Conservation (phyloP, 1,140 invertebrate species). For the honey bee (Apis mellifera) region Amel_HAv3.1 CM009945.2:1093001-1093500, state of each 20-base stretch:
- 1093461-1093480: conserved; percentile 1
- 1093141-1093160: background rate
- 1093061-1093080: background rate
- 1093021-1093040: background rate
- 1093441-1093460: conserved; percentile 54
- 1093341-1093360: conserved; percentile 58
- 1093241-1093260: conserved; percentile 18
- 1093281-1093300: conserved; percentile 4
- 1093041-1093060: background rate
- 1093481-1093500: conserved; percentile 26
- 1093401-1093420: conserved; percentile 56
- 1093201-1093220: background rate
- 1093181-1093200: background rate
- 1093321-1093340: conserved; percentile 1
- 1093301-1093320: conserved; percentile 19
- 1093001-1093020: background rate
- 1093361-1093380: conserved; percentile 68
- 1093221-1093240: background rate
- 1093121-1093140: background rate
- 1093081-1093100: background rate
- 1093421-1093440: conserved; percentile 59
- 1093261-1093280: conserved; percentile 13
- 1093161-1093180: background rate
- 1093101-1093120: background rate
- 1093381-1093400: conserved; percentile 66